These are phyloP conservation scores for Syritta pipiens DNA, from an alignment of 2,888 invertebrate genomes.

Conservation along the genomic window DNA sequence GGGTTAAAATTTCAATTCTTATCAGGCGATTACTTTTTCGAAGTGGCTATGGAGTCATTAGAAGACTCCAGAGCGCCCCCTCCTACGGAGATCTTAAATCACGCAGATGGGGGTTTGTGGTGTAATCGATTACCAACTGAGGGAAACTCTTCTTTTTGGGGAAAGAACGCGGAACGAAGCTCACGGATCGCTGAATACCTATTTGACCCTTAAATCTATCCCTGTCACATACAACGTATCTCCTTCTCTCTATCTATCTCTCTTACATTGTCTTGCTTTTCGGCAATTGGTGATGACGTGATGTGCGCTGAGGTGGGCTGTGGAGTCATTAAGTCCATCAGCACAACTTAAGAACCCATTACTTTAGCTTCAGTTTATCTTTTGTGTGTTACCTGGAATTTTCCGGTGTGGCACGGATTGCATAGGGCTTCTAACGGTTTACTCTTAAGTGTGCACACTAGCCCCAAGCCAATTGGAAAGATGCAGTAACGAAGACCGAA, in stretches of 20 bases:
- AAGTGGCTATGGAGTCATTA: constrained; percentile 23
- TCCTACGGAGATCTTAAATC: constrained; percentile 34
- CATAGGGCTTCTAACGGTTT: constrained; percentile 60
- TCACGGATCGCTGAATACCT: constrained; percentile 12
- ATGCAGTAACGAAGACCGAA: constrained; percentile 54
- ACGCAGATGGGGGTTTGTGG: constrained; percentile 44
- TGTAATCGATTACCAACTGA: constrained; percentile 59
- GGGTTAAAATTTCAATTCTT: constrained; percentile 65
- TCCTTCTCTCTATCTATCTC: neutral
- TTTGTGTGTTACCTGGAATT: constrained; percentile 35
- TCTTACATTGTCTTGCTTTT: no score
- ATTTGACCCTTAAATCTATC: constrained; percentile 51
- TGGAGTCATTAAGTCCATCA: constrained; percentile 49
- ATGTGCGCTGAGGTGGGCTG: constrained; percentile 34
- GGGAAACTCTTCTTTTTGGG: neutral
- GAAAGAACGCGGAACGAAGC: neutral
- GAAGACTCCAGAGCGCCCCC: neutral
- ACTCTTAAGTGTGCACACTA: constrained; percentile 66
- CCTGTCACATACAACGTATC: constrained; percentile 19
- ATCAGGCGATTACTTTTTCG: constrained; percentile 60
- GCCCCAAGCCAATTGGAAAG: constrained; percentile 13
- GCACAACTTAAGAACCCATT: constrained; percentile 65
- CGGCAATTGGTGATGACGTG: constrained; percentile 6
- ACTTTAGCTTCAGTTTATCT: constrained; percentile 46
- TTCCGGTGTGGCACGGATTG: constrained; percentile 48